phyloP scores from a whole-genome alignment of 2,113 vertebrate species.

The Macroglossus sobrinus region DNA sequence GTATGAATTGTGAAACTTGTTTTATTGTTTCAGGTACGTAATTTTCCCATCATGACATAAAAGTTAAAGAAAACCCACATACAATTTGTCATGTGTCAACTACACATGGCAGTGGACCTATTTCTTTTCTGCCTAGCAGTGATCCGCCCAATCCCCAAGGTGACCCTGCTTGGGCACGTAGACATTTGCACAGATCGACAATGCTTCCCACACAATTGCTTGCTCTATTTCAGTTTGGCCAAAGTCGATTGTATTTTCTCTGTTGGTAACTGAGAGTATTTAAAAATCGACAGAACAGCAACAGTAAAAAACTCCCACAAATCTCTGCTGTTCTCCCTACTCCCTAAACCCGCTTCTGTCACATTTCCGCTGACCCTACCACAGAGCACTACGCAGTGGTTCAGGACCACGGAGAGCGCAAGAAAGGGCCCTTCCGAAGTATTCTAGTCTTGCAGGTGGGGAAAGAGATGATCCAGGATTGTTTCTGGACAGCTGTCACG shows the following conservation, averaged over 20 bases:
- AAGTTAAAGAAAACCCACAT: neutral
- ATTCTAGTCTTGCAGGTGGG: neutral
- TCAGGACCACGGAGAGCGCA: conserved; percentile 62
- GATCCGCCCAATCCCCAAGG: neutral
- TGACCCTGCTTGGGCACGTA: neutral
- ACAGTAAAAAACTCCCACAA: accelerated
- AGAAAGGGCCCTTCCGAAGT: neutral
- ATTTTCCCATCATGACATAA: neutral
- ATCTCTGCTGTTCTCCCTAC: neutral
- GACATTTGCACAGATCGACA: neutral
- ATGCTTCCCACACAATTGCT: neutral
- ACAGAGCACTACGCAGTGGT: neutral
- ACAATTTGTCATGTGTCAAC: neutral
- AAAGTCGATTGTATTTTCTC: neutral
- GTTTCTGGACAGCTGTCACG: neutral
- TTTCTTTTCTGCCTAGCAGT: neutral
- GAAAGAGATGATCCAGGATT: neutral
- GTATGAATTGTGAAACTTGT: neutral
- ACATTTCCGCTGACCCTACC: neutral
- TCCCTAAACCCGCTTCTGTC: neutral
- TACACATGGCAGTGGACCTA: neutral
- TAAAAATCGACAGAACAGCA: neutral
- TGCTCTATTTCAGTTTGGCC: neutral
- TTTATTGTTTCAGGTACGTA: neutral
- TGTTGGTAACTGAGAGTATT: neutral